Evolutionary conservation across 2,113 vertebrate species (phyloP), one percentile per base, ranked within the genome.

Genomic region (Aythya baeri): DNA sequence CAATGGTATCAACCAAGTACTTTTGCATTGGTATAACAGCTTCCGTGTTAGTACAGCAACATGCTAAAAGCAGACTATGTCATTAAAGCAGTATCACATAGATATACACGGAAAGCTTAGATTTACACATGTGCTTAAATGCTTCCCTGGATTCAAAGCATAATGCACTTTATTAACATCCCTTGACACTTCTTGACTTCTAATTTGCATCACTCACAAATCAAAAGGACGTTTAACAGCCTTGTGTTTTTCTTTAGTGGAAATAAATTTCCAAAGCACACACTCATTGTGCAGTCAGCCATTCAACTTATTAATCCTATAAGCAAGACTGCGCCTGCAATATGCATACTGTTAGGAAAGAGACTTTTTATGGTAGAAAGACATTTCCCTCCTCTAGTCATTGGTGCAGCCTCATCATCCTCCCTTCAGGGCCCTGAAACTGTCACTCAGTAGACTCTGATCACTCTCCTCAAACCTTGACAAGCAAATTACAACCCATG

Each of bases 141-240:
- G 18, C 49, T 88, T 32, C 43, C 71, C 86, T 79, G 23, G 52
- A 86, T 92, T 94, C 43, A 94, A 95, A 74, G 43, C 54, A 86
- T 52, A 83, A 63, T 17, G 27, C n/a, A 46, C 8, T 79, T 16
- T 21, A 81, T 66, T 86, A 83, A 61, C 63, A 88, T 78, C n/a
- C 61, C 29, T 80, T 5, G 3, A 63, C 57, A 58, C 25, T 91
- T 63, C 89, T 32, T 43, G 63, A 79, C 36, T 61, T 83, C 90
- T 54, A 83, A 91, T 94, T 88, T 91, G 23, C 11, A 6, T 74
- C 72, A 85, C 31, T 81, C 59, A 32, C 26, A 62, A 96, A 88
- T 65, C 55, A 90, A 94, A 81, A 88, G 38, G 29, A 63, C 50
- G 20, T 72, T 68, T 61, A 81, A 88, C 25, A 83, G 46, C 17